Percentiles rank a stretch among this genome's conserved stretches.
phyloP scores from a whole-genome alignment of 2,113 vertebrate genomes.

The Turnix velox region DNA sequence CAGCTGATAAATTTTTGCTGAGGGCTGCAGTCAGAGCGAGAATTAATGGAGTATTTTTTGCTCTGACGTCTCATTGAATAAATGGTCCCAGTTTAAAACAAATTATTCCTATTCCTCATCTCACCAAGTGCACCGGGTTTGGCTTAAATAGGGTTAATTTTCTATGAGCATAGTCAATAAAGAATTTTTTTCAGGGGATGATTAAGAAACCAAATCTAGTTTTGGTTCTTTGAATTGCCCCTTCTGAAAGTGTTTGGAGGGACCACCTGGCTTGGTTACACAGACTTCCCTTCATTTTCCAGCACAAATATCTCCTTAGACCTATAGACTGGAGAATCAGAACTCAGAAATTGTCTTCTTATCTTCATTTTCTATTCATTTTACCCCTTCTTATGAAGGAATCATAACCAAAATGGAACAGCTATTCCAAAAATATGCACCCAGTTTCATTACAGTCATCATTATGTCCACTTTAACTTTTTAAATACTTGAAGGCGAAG shows the following conservation, averaged over 20 bases:
- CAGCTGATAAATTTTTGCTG: background rate
- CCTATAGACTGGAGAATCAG: background rate
- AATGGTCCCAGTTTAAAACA: background rate
- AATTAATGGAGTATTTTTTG: background rate
- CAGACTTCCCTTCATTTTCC: background rate
- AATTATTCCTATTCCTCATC: background rate
- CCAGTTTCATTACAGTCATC: background rate
- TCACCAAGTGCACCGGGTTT: background rate
- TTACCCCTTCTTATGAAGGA: background rate
- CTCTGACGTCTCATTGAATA: background rate
- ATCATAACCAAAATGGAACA: background rate
- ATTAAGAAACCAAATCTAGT: background rate
- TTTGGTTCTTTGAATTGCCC: background rate
- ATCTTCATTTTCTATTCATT: background rate
- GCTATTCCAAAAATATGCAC: background rate
- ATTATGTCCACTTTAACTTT: background rate
- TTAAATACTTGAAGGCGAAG: background rate
- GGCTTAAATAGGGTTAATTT: background rate
- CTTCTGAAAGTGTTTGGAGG: background rate
- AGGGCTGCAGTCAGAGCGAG: background rate
- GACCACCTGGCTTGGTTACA: background rate
- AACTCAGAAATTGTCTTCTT: background rate
- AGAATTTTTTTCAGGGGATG: background rate
- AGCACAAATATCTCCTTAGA: background rate
- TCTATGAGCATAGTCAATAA: background rate